A percentile compares a stretch with the other conserved stretches of the same genome.
phyloP scores from a whole-genome alignment of 1,140 invertebrate species.

The Aphelinus atriplicis region DNA sequence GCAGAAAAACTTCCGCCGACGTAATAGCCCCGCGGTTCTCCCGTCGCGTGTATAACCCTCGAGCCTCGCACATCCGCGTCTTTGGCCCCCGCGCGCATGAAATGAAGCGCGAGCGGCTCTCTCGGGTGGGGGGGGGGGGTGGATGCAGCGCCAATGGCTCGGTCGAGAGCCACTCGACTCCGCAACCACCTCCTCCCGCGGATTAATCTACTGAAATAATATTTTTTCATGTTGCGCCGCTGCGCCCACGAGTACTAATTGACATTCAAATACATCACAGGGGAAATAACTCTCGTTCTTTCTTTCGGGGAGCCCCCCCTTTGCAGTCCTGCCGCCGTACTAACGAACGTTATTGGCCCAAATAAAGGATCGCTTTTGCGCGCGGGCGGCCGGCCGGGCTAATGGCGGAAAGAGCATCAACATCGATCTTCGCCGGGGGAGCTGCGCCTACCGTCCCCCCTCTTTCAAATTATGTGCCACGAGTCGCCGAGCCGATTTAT shows the following conservation, averaged over 20 bases:
- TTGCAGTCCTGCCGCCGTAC: not conserved
- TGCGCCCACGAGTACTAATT: not conserved
- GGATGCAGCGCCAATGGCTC: too few relatives aligned
- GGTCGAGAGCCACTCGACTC: constrained; percentile 1
- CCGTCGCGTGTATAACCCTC: too few relatives aligned
- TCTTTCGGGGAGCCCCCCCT: not conserved
- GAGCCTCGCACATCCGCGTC: too few relatives aligned
- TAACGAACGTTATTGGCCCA: constrained; percentile 20
- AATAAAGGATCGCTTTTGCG: constrained; percentile 1
- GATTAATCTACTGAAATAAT: constrained; percentile 23
- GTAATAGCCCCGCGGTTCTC: too few relatives aligned
- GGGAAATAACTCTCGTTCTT: not conserved
- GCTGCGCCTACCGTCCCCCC: not conserved
- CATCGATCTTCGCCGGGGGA: constrained; percentile 16
- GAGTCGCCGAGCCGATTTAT: constrained; percentile 19
- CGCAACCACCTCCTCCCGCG: not conserved
- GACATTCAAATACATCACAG: not conserved
- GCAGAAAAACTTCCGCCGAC: too few relatives aligned
- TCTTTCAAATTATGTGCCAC: constrained; percentile 28
- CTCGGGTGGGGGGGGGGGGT: too few relatives aligned
- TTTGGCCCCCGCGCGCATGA: too few relatives aligned
- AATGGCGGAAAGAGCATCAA: not conserved
- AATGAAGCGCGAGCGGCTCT: too few relatives aligned
- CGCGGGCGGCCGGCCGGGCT: not conserved
- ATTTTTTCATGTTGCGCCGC: not conserved